Evolutionary conservation across 1,140 invertebrate genomes (phyloP), one percentile per base, ranked within the genome.

Genomic region (Pogonomyrmex californicus): DNA sequence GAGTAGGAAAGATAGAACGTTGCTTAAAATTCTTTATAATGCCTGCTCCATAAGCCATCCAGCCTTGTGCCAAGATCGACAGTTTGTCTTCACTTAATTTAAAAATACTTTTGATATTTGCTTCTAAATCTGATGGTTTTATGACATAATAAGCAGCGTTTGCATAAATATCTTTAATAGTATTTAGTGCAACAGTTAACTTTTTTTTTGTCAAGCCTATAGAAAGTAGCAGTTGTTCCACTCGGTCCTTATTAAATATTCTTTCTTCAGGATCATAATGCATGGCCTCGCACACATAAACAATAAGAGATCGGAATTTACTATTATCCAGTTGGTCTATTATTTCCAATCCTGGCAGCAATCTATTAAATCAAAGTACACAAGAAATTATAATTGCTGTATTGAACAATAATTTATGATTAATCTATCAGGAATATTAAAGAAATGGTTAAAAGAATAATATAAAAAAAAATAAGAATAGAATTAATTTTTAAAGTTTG

Each of bases 251-350:
- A 49, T 75, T 95, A 49, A 95, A 95, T 17, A 93, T 85, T 47
- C 92, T 95, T 30, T 90, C 68, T 41, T 78, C 77, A 2, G 49
- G 41, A 38, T 56, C 86, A 33, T 90, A 86, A 41, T 93, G 88
- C 9, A 95, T 56, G 7, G 86, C 91, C 54, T 93, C 92, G 70
- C 94, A 94, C 73, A 95, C 93, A 63, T 92, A 88, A 78, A 93
- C 94, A 23, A 93, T 90, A 1, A 95, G 86, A 5, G 92, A 86
- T 17, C 93, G 93, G 12, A 95, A 93, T 91, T 95, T 95, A n/a
- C 90, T 90, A 47, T 85, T 93, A 65, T 94, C 94, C 7, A 94
- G n/a, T 85, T 89, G 85, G 70, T 87, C 79, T 10, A 92, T 62
- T 73, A 94, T 88, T 14, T 88, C 89, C 4, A 94, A 70, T 51